phyloP scores from a whole-genome alignment of 2,888 invertebrate species.

The Meiosimyza platycephala region DNA sequence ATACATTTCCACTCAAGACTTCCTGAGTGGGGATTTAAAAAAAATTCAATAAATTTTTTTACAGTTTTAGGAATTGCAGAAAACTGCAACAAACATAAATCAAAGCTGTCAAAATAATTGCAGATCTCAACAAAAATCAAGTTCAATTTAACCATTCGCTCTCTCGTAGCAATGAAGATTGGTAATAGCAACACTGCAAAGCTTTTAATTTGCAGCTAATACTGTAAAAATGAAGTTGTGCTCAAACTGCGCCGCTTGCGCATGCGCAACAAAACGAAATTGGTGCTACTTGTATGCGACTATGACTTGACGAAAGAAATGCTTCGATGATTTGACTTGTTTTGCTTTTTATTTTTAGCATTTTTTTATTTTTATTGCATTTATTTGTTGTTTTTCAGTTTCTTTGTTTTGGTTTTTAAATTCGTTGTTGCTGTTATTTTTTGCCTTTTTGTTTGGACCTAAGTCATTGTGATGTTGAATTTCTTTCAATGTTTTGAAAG shows the following conservation, averaged over 20 bases:
- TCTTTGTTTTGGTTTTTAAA: constrained; percentile 15
- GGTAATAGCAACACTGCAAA: not conserved
- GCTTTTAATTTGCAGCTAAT: no score
- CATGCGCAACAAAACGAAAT: not conserved
- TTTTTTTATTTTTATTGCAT: not conserved
- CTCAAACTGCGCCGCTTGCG: not conserved
- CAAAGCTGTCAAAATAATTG: not conserved
- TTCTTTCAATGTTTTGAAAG: not conserved
- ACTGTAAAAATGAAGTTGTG: not conserved
- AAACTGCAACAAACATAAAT: not conserved
- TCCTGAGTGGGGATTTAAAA: no score
- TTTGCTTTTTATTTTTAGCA: not conserved
- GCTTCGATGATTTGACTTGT: not conserved
- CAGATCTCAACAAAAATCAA: not conserved
- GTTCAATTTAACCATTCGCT: constrained; percentile 8
- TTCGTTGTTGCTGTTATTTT: constrained; percentile 17
- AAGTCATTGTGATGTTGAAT: not conserved
- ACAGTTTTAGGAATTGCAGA: not conserved
- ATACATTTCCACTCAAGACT: no score
- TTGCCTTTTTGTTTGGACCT: not conserved
- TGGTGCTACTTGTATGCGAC: not conserved
- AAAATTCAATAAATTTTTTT: no score
- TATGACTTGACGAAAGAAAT: constrained; percentile 7
- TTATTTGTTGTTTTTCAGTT: not conserved
- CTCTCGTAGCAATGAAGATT: not conserved